Evolutionary conservation across 2,888 invertebrate species (phyloP).

Genomic region (Dynastes grantii): DNA sequence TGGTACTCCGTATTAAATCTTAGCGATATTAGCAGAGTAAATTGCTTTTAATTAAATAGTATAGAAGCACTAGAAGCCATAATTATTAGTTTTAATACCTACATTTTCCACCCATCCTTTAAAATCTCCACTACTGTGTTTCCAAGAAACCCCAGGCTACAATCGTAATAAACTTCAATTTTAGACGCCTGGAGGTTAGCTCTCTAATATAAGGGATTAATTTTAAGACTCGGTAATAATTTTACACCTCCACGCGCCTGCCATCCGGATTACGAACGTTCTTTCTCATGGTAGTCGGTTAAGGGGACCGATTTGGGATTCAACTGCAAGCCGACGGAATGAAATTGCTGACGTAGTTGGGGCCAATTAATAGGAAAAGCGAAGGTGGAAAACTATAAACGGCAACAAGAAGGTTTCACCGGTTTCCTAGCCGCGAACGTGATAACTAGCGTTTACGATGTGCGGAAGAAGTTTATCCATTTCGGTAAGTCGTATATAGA

Average conservation of each 20-base stretch:
- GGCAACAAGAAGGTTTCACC: constrained; percentile 13
- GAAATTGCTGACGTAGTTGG: constrained; percentile 11
- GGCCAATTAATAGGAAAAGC: constrained; percentile 1
- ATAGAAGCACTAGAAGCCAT: not conserved
- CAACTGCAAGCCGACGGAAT: not conserved
- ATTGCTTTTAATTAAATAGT: not conserved
- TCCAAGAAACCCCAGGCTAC: not conserved
- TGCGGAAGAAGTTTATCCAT: not conserved
- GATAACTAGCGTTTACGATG: constrained; percentile 22
- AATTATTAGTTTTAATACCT: not conserved
- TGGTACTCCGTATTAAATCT: not conserved
- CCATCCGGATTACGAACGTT: not conserved
- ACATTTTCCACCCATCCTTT: not conserved
- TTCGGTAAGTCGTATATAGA: not conserved
- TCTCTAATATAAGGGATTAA: constrained; percentile 15
- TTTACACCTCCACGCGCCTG: constrained; percentile 7
- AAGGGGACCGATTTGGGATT: not conserved
- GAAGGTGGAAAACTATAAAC: constrained; percentile 35
- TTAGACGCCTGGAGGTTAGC: not conserved
- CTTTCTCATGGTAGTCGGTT: not conserved
- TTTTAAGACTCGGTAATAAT: constrained; percentile 21
- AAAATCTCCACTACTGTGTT: not conserved
- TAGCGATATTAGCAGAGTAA: not conserved
- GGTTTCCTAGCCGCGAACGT: constrained; percentile 16
- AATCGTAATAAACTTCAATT: constrained; percentile 21